A percentile compares a stretch with the other conserved stretches of the same genome.
phyloP scores from a whole-genome alignment of 2,888 invertebrate genomes.

The Unio delphinus region DNA sequence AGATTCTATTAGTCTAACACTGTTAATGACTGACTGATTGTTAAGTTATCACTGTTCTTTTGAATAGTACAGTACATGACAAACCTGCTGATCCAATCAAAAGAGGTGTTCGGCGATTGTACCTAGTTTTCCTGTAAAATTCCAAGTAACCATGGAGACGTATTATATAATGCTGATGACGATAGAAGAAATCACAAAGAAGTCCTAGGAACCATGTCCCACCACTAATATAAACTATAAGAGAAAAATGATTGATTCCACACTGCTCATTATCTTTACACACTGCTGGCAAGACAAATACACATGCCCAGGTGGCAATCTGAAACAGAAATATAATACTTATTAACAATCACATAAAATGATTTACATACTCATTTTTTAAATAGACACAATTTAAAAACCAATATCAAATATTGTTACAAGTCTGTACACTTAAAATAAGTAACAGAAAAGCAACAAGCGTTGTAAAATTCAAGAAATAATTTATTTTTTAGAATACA shows the following conservation, averaged over 20 bases:
- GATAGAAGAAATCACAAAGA: slow-evolving; percentile 51
- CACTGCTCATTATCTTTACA: slow-evolving; percentile 28
- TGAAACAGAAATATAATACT: slow-evolving; percentile 20
- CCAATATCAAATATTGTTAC: no score
- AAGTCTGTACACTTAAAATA: no score
- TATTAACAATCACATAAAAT: no score
- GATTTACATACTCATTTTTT: no score
- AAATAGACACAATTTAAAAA: no score
- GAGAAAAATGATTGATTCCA: slow-evolving; percentile 31
- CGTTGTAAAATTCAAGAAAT: no score
- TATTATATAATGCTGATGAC: slow-evolving; percentile 52
- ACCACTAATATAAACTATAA: slow-evolving; percentile 55
- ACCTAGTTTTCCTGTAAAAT: slow-evolving; percentile 60
- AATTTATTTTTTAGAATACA: no score
- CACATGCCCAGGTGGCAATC: slow-evolving; percentile 46
- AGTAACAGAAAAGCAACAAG: no score
- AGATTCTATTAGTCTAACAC: no score
- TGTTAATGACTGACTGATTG: no score
- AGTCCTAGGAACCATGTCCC: slow-evolving; percentile 57
- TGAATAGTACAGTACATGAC: slow-evolving; percentile 3
- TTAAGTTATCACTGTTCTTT: not conserved
- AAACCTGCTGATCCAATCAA: slow-evolving; percentile 58
- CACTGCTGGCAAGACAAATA: slow-evolving; percentile 47
- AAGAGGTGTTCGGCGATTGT: slow-evolving; percentile 54
- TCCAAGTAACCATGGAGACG: slow-evolving; percentile 61